Evolutionary conservation across 2,888 invertebrate genomes (phyloP).

Genomic region (Sarcophaga variegata): DNA sequence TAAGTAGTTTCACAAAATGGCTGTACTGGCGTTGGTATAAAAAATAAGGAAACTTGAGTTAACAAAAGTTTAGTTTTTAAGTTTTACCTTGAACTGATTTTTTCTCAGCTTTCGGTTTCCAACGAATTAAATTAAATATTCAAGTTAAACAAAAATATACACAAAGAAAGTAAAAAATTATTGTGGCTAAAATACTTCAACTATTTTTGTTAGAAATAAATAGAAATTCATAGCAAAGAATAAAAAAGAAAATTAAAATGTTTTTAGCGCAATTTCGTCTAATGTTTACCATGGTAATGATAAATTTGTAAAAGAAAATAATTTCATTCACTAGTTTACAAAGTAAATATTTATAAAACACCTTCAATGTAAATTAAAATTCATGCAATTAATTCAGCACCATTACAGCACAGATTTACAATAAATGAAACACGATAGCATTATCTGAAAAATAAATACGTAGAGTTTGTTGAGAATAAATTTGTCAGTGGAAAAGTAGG

Average conservation of each 20-base stretch:
- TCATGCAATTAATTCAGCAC: no score
- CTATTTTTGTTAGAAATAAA: no score
- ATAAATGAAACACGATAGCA: not conserved
- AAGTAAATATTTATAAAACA: constrained; percentile 9
- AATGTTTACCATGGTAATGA: no score
- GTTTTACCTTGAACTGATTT: constrained; percentile 40
- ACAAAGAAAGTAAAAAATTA: not conserved
- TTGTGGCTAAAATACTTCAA: no score
- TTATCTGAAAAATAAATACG: no score
- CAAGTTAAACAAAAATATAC: not conserved
- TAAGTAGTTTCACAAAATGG: not conserved
- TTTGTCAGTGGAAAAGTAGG: no score
- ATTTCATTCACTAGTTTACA: not conserved
- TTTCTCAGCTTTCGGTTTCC: not conserved
- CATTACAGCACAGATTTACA: constrained; percentile 2
- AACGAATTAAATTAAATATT: not conserved
- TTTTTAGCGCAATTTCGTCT: no score
- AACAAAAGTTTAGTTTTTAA: constrained; percentile 19
- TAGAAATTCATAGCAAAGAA: no score
- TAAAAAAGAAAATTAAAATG: no score
- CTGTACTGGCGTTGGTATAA: not conserved
- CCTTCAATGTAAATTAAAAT: not conserved
- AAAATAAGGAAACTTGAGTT: not conserved
- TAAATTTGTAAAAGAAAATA: no score
- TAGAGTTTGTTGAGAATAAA: no score